Evolutionary conservation across 2,888 invertebrate genomes (phyloP), one percentile per base, ranked within the genome.

Genomic region (Argyresthia albistria): DNA sequence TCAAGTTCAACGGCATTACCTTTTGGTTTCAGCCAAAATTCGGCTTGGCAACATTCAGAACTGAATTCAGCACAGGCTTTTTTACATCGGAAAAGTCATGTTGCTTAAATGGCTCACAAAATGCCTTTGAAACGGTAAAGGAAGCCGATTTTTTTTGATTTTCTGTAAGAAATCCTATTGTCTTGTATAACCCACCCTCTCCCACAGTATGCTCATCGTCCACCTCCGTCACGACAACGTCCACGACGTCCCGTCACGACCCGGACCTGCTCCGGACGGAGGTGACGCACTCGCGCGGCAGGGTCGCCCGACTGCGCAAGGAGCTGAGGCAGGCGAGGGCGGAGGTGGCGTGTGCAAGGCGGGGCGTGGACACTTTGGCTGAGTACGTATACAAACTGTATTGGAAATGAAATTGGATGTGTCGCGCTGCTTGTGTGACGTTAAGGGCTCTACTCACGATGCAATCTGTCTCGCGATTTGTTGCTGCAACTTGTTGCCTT

Each of bases 181-280:
- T 14, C 15, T 14, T n/a, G n/a, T 12, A 15, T 14, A 14, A n/a
- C 14, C 15, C 14, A 15, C 16, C 25, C 12, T 11, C 9, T 7
- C n/a, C 11, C 12, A 14, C 80, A 95, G 95, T 96, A 73, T 96
- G 95, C 86, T 96, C 96, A 59, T 95, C 95, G 65, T 87, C 87
- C 10, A 88, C 96, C 59, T 86, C 87, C 1, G 82, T 83, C 66
- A 86, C 87, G 11, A 92, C 93, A 53, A 95, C 95, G 67, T 94
- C 95, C 57, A 92, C 95, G 57, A 95, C 95, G 70, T 96, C 96
- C 54, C 94, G 97, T 70, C 97, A 97, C 75, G 98, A 98, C 83
- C 97, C 97, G 43, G 98, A 98, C 71, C 88, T 97, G 55, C 89
- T 98, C 55, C 93, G 97, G 72, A 94, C 96, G 39, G 98, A 98